Base-by-base conservation (phyloP, 2,888 invertebrate genomes). In the Tenthredo mesomela region DNA sequence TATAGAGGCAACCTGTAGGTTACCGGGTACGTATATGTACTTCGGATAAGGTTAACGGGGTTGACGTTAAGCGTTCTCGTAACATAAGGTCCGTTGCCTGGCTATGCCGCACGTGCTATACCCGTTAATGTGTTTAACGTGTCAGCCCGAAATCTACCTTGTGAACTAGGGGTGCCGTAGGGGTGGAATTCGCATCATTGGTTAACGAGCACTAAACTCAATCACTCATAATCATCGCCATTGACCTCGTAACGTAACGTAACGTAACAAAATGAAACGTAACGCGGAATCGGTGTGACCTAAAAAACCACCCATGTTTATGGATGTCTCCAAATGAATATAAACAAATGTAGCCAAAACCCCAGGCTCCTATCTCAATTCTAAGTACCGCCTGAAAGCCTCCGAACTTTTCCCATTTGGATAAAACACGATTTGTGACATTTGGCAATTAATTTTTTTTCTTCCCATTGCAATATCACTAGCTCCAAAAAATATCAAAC, bases 161-260 rank as follows among this genome's bases (percentile, higher is more conserved):
- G 40, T 18, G 50, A 77, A 77, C 77, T 29, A 33, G 25, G 47
- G 25, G 43, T 50, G 47, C 25, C 43, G 25, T 58, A 33, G 37
- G n/a, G 15, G 40, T 73, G 80, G 80, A 58, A 58, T 80, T 80
- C 61, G 80, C 25, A 61, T 80, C 80, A 29, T 54, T 10, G 61
- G 58, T 61, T 80, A 80, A 80, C 80, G 80, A 80, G 80, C 61
- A 61, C 80, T 80, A 25, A 80, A 58, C 6, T 61, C 80, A 80
- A 80, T 80, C 80, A 61, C 40, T 80, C 61, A 40, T 61, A 61
- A 61, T 80, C 37, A 61, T 61, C 80, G 61, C 43, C 37, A 80
- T 80, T 40, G 61, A 80, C 40, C 4, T 21, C 21, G 61, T 37
- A 61, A 40, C 58, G 50, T 61, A 61, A 40, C 58, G 50, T 61